phyloP scores from a whole-genome alignment of 2,113 vertebrate genomes.

The Manacus vitellinus region DNA sequence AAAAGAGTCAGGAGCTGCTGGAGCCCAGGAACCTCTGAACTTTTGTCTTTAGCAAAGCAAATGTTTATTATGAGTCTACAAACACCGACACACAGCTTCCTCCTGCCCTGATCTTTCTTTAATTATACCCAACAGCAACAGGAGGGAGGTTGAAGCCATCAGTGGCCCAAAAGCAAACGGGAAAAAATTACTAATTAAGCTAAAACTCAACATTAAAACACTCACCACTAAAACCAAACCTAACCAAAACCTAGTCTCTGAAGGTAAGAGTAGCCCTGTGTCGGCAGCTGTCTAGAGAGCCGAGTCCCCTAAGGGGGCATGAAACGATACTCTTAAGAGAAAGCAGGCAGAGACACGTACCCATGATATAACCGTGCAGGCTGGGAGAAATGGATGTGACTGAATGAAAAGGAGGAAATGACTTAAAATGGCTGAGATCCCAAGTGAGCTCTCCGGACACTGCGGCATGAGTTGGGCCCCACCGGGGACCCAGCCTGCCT shows the following conservation, averaged over 20 bases:
- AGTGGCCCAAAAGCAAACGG: not conserved
- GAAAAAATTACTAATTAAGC: not conserved
- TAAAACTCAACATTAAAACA: not conserved
- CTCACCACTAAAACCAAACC: not conserved
- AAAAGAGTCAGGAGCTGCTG: conserved; percentile 38
- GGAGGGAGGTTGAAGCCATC: not conserved
- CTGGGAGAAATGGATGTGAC: not conserved
- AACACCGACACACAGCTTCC: conserved; percentile 36
- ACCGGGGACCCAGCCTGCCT: not conserved
- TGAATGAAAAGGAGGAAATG: conserved; percentile 46
- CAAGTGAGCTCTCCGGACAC: not conserved
- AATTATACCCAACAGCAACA: conserved; percentile 2
- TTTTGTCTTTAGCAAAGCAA: conserved; percentile 56
- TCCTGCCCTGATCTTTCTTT: conserved; percentile 35
- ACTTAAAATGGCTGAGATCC: conserved; percentile 45
- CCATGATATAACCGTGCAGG: not conserved
- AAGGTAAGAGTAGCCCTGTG: not conserved
- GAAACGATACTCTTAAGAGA: not conserved
- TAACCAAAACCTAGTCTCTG: not conserved
- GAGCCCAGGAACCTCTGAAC: conserved; percentile 57
- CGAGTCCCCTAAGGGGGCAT: not conserved
- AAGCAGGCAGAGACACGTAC: not conserved
- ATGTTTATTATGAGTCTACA: conserved; percentile 57
- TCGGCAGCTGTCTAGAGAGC: not conserved
- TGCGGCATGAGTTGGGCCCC: rapidly evolving